Base-by-base conservation (phyloP, 92 coral and sea anemone genomes). In the Phenganax stokvisi region DNA sequence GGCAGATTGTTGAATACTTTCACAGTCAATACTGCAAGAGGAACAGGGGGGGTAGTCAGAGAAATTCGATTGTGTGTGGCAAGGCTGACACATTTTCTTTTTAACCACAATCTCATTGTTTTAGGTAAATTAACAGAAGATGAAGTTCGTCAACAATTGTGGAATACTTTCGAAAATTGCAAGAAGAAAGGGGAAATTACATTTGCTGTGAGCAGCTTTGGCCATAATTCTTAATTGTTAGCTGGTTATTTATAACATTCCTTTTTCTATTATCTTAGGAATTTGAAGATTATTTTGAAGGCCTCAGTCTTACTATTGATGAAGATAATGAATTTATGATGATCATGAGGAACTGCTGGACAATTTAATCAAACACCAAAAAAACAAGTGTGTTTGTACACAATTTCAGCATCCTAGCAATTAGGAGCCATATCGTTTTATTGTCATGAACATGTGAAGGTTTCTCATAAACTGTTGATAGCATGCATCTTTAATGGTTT, bases 291-390 rank as follows among this genome's bases (percentile, higher is more conserved):
- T 94, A 90, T 51, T 94, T 90, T 85, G 98, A 94, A 85, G 98
- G 98, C 62, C 87, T 91, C 15, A 92, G 98, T 82, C 80, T 90
- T 72, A 90, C 88, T n/a, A 87, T 94, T 72, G 89, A 87, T 53
- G 85, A 85, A 77, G 98, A 92, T 82, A 80, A 90, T 47, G 96
- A 94, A 52, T 94, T 94, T 79, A 80, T 92, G 7, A 93, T 96
- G 71, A 94, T 94, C 90, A 88, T 94, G 98, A 92, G 90, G 62
- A 92, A 87, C 79, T 94, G 98, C 81, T 94, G 98, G 98, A 92
- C 96, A 15, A 76, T 87, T 17, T 51, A 69, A 30, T 30, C 6
- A 51, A 69, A 30, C 8, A 15, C 52, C 31, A 27, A 69, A 20
- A 15, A 20, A 69, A 69, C 9, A 9, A 15, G 12, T 30, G n/a